Conservation (phyloP, 2,888 invertebrate species). For the Cinara cedri region DNA sequence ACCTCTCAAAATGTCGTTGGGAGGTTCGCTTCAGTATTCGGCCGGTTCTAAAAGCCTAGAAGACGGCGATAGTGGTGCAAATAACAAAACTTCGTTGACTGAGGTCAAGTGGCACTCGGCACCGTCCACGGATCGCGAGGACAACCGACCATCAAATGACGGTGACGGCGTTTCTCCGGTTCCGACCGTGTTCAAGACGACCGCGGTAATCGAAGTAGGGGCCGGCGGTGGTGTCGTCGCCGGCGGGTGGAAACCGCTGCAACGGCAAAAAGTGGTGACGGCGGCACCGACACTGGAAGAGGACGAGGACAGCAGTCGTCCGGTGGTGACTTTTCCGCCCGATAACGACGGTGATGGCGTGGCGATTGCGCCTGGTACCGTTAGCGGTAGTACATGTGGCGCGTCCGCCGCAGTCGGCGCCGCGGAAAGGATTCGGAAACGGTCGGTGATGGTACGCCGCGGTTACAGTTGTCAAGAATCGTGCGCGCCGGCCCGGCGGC, state of each 20-base stretch:
- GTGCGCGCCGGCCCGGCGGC: conserved; percentile 25
- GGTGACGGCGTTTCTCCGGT: too few species aligned
- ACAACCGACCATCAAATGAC: background rate
- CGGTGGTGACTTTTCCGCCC: conserved; percentile 27
- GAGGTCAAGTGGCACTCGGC: conserved; percentile 40
- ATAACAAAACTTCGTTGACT: background rate
- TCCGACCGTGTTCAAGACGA: background rate
- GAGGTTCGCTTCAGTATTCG: background rate
- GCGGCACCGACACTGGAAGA: conserved; percentile 11
- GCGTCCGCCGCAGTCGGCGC: background rate
- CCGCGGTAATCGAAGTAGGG: background rate
- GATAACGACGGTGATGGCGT: conserved; percentile 12
- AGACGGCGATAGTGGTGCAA: too few species aligned
- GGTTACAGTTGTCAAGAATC: conserved; percentile 55
- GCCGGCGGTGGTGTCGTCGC: background rate
- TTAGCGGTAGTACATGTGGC: conserved; percentile 9
- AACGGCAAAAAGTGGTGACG: conserved; percentile 35
- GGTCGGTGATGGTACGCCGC: conserved; percentile 35
- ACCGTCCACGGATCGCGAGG: conserved; percentile 11
- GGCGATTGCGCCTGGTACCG: conserved; percentile 11
- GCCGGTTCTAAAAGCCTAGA: conserved; percentile 26
- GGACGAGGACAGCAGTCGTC: conserved; percentile 57
- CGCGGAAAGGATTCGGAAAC: conserved; percentile 42
- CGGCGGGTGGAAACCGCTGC: conserved; percentile 24
- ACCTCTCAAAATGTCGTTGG: background rate